These are phyloP conservation scores for Rostratula benghalensis DNA, from an alignment of 2,113 vertebrate species.

Conservation along the genomic window DNA sequence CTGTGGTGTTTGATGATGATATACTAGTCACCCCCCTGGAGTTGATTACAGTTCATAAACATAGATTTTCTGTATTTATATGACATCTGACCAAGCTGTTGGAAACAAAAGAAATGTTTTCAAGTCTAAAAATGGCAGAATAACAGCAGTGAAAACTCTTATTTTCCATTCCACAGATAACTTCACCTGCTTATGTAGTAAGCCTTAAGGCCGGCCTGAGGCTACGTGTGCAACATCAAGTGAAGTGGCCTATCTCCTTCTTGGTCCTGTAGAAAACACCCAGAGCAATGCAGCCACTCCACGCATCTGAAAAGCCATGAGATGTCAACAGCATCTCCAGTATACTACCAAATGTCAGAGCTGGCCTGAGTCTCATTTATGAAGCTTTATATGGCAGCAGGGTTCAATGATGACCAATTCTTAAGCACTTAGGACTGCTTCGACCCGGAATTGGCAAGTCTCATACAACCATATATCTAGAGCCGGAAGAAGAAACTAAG, in stretches of 20 bases:
- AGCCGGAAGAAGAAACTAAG: background rate
- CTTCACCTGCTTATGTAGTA: background rate
- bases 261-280: background rate
- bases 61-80: background rate
- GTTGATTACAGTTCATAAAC: background rate
- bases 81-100: background rate
- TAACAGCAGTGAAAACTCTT: background rate
- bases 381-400: background rate
- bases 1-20: fast-evolving
- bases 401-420: background rate
- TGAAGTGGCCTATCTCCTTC: background rate
- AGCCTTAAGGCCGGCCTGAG: background rate
- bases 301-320: background rate
- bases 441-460: background rate
- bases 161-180: background rate
- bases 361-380: background rate
- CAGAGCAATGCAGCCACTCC: background rate
- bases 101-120: background rate
- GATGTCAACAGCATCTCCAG: background rate
- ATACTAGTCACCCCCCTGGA: background rate
- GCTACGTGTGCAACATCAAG: background rate
- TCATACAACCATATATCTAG: background rate
- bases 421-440: background rate
- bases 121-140: background rate
- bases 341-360: background rate